phyloP scores from a whole-genome alignment of 2,113 vertebrate species.

The Hypanus sabinus region DNA sequence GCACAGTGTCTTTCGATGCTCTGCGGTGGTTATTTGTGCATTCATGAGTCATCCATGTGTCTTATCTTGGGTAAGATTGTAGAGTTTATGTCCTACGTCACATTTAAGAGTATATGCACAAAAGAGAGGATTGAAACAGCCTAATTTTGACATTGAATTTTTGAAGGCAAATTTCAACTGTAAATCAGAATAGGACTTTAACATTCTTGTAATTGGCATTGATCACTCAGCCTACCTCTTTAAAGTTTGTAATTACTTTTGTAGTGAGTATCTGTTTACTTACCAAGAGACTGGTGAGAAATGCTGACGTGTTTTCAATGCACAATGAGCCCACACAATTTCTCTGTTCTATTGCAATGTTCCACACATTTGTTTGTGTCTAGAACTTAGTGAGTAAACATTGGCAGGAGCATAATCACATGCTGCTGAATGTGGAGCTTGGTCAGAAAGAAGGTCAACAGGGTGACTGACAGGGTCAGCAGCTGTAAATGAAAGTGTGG shows the following conservation, averaged over 20 bases:
- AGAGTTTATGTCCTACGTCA: neutral
- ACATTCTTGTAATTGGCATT: neutral
- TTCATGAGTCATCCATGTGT: neutral
- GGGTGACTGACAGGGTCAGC: neutral
- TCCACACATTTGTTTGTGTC: neutral
- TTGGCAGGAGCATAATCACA: neutral
- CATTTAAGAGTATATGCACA: neutral
- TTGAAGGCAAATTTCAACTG: neutral
- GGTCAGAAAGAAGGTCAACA: neutral
- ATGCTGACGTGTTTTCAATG: neutral
- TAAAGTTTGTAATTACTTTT: neutral
- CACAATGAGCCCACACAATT: too few relatives aligned
- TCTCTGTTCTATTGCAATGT: neutral
- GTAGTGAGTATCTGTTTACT: neutral
- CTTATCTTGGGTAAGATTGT: neutral
- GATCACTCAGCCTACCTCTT: neutral
- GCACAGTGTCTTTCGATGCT: neutral
- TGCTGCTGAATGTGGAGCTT: neutral
- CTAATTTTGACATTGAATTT: neutral
- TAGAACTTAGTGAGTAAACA: neutral
- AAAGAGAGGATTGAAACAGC: neutral
- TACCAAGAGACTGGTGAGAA: neutral
- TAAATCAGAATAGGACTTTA: neutral
- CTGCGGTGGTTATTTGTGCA: neutral
- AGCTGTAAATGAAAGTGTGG: neutral